Evolutionary conservation across 1,140 invertebrate genomes (phyloP).

Genomic region (Meloidogyne floridensis): DNA sequence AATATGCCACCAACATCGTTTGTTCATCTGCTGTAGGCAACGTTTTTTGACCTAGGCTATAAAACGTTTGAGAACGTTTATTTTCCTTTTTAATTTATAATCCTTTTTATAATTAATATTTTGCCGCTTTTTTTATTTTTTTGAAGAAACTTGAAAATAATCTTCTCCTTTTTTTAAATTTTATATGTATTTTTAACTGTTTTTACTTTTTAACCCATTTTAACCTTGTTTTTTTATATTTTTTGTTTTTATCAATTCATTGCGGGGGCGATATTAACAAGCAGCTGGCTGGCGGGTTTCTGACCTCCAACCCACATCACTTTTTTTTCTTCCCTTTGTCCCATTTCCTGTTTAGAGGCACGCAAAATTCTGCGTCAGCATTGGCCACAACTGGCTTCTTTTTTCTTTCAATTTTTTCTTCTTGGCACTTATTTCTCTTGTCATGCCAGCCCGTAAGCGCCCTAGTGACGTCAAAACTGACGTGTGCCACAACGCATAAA

Average conservation of each 20-base stretch:
- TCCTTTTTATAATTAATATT: too few species aligned
- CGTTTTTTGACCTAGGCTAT: not conserved
- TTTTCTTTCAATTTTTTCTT: not conserved
- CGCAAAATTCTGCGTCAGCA: slow-evolving; percentile 3
- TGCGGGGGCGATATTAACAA: not conserved
- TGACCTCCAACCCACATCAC: not conserved
- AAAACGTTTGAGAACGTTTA: not conserved
- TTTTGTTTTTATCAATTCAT: too few species aligned
- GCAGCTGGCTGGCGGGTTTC: not conserved
- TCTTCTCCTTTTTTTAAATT: too few species aligned
- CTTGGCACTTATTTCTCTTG: not conserved
- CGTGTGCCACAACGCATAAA: not conserved
- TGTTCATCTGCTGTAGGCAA: not conserved
- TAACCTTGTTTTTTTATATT: too few species aligned
- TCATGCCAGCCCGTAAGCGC: slow-evolving; percentile 1
- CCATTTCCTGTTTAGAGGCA: not conserved
- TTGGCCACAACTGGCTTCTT: not conserved
- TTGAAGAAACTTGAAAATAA: too few species aligned
- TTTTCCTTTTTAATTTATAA: not conserved
- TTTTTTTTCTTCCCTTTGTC: slow-evolving; percentile 1
- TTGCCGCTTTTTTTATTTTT: too few species aligned
- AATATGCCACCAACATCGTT: not conserved
- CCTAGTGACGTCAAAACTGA: not conserved
- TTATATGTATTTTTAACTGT: too few species aligned
- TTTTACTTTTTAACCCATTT: too few species aligned